Base-by-base conservation (phyloP, 2,797 vertebrate genomes). In the Labeo calbasu region DNA sequence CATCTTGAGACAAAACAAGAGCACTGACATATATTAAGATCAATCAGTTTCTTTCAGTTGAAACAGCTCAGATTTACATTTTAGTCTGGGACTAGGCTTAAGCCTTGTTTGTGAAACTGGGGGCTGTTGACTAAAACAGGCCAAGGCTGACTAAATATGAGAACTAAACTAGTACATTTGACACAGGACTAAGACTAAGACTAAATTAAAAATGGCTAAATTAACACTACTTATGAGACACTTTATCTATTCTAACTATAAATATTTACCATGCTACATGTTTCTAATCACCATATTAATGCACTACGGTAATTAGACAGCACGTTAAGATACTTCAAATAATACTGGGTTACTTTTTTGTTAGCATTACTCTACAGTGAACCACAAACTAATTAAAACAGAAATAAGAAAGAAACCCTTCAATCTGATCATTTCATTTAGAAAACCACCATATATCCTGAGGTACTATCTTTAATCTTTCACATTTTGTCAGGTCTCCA, bases 391-490 rank as follows among this genome's bases (percentile, higher is more conserved):
- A 57, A 80, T 73, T 46, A 66, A 77, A 80, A 80, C 82, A 40
- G 69, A 28, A 69, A 71, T 2, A 32, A 32, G 28, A 28, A 40
- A 10, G 10, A 36, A 36, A 36, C 32, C 13, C 66, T 72, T 63
- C 61, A 23, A 28, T 63, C 25, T 63, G 61, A 63, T 63, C 7
- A 75, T 77, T 85, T 76, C 12, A 69, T 63, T 89, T 81, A 28
- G 32, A 13, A 69, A 13, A 78, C 57, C 25, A 66, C 61, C 36
- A 36, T 36, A 51, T 55, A 50, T 73, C 76, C 71, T 46, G 59
- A 80, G 68, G 73, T 81, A 36, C 25, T 70, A 5, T 61, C 8
- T 78, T 84, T 70, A 69, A 83, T 59, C 73, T 63, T 51, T 65
- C 73, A 53, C 36, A 71, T 66, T 48, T 65, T 75, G 57, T 69